phyloP scores from a whole-genome alignment of 2,888 invertebrate species.

The Polydrusus tereticollis region DNA sequence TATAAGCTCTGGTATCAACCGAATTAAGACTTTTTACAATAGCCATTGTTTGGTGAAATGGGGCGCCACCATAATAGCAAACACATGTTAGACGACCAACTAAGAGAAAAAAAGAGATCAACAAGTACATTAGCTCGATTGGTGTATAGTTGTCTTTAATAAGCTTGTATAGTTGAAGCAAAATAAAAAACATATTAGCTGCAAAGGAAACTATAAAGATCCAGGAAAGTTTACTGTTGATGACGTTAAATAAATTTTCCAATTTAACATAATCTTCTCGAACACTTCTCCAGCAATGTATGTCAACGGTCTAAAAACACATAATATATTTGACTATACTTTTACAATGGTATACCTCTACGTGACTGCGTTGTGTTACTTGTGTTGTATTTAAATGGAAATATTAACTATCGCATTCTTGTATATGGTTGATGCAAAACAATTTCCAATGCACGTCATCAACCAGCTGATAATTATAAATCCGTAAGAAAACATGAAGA shows the following conservation, averaged over 20 bases:
- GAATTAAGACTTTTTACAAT: slow-evolving; percentile 22
- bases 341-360: no score
- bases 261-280: slow-evolving; percentile 24
- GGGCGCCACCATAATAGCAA: slow-evolving; percentile 24
- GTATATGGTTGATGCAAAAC: no score
- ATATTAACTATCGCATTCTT: no score
- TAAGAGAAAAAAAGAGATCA: slow-evolving; percentile 19
- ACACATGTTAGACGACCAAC: slow-evolving; percentile 19
- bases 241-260: slow-evolving; percentile 11
- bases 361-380: no score
- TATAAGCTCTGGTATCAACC: slow-evolving; percentile 6
- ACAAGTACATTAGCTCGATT: slow-evolving; percentile 16
- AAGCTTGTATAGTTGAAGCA: slow-evolving; percentile 21
- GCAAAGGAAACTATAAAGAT: slow-evolving; percentile 20
- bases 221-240: slow-evolving; percentile 12
- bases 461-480: no score
- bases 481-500: no score
- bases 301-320: not conserved
- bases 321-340: not conserved
- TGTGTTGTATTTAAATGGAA: no score
- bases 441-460: no score
- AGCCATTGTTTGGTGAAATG: not conserved
- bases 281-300: slow-evolving; percentile 11
- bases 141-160: not conserved
- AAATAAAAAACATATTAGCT: slow-evolving; percentile 31